Evolutionary conservation across 1,140 invertebrate species (phyloP).

Genomic region (Cryptotermes secundus): DNA sequence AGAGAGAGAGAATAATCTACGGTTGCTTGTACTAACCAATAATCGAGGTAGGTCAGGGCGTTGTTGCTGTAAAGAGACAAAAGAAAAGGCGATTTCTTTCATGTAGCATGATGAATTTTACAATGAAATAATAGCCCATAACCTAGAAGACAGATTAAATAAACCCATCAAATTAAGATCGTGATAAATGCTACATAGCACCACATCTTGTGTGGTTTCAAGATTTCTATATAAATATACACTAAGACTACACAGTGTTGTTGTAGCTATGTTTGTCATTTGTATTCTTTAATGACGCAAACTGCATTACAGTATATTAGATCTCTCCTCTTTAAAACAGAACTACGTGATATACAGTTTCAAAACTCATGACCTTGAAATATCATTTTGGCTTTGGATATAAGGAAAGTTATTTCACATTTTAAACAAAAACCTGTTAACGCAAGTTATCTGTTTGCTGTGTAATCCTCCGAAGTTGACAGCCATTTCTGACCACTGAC

Average conservation of each 20-base stretch:
- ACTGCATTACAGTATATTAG: background rate
- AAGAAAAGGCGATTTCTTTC: constrained; percentile 23
- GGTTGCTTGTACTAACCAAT: constrained; percentile 44
- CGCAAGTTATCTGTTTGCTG: too few relatives aligned
- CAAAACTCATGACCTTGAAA: background rate
- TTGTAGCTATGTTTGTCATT: background rate
- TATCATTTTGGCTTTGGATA: too few relatives aligned
- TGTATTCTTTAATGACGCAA: background rate
- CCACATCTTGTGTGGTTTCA: background rate
- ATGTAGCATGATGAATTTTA: background rate
- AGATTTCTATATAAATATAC: too few relatives aligned
- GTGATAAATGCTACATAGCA: background rate
- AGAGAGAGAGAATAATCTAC: constrained; percentile 25
- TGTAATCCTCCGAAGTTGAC: too few relatives aligned
- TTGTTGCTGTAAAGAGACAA: constrained; percentile 65
- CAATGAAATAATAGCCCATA: background rate
- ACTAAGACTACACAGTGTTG: background rate
- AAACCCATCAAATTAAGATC: background rate
- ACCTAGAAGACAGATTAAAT: background rate
- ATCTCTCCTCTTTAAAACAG: background rate
- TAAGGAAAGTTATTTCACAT: too few relatives aligned
- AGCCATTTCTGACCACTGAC: too few relatives aligned
- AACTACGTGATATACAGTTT: background rate
- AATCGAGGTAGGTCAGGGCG: constrained; percentile 72
- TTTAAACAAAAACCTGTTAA: too few relatives aligned